Base-by-base conservation (phyloP, 2,113 vertebrate species). In the Percina caprodes region DNA sequence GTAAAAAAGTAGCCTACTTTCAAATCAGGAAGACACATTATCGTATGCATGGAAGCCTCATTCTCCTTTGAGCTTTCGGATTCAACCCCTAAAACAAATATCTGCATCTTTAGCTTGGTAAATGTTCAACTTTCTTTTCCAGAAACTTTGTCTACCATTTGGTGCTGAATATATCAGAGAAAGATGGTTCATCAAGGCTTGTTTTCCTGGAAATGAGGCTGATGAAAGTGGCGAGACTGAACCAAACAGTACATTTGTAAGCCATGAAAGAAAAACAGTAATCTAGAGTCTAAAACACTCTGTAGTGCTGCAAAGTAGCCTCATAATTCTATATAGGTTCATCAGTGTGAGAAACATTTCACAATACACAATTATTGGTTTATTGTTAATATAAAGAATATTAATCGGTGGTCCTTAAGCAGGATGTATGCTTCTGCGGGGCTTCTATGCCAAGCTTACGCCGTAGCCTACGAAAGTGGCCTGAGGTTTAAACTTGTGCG, bases 261-360 rank as follows among this genome's bases (percentile, higher is more conserved):
- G 6, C 13, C 15, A 16, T 58, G 54, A 71, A 79, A 39, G 12
- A 48, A 65, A 49, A 39, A 48, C 16, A 69, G 15, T 78, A 48
- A 42, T n/a, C 19, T 35, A 19, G 26, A 48, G 15, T 49, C 13
- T 69, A 67, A 61, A 72, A 49, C 42, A 4, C 2, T 11, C 10
- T 33, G n/a, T 13, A 51, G 42, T 24, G 65, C 26, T 14, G 46
- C 21, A 70, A 48, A 51, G 5, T 30, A 55, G 72, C 7, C 18
- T 76, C 62, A 49, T 39, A 51, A 66, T 56, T 58, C 51, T 73
- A 39, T 35, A 9, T 6, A 54, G 61, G 16, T 39, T 54, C 10
- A 49, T 74, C 0, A 56, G 0, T 35, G 39, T 23, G 52, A 49
- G 9, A 9, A n/a, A 76, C 39, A 39, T 52, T 7, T 69, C 30